These are phyloP conservation scores for Coreius guichenoti DNA, from an alignment of 2,797 vertebrate genomes.

Conservation along the genomic window DNA sequence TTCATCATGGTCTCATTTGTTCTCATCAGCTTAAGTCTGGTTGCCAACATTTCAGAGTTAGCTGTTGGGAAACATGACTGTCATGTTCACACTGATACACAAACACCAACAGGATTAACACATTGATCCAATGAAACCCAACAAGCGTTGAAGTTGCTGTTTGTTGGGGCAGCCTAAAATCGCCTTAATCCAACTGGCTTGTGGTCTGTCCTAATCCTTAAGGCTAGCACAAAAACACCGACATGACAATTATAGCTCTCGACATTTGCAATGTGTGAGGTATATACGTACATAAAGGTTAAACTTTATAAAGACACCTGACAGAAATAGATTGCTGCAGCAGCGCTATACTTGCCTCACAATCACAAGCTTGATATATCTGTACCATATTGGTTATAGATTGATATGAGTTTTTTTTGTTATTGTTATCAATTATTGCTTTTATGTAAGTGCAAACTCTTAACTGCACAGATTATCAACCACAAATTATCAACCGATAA, in stretches of 20 bases:
- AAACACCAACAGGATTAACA: conserved; percentile 12
- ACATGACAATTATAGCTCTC: not conserved
- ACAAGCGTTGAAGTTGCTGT: not conserved
- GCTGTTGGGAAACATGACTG: conserved; percentile 10
- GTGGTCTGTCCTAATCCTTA: not conserved
- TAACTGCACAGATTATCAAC: not conserved
- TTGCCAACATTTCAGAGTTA: not conserved
- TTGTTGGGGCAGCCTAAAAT: not conserved
- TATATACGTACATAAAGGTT: not conserved
- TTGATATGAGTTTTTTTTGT: not conserved
- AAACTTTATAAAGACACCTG: not conserved
- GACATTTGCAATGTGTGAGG: not conserved
- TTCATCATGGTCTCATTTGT: conserved; percentile 24
- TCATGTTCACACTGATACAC: conserved; percentile 3
- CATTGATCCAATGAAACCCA: conserved; percentile 10
- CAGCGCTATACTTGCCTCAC: conserved; percentile 13
- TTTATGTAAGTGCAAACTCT: not conserved
- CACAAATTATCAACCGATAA: not conserved
- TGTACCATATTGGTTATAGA: not conserved
- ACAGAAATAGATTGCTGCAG: conserved; percentile 24
- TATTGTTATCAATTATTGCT: not conserved
- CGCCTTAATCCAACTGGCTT: not conserved
- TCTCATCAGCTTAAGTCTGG: not conserved
- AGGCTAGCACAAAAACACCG: not conserved
- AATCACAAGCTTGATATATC: not conserved